Conservation (phyloP, 1,140 invertebrate genomes). For the Holotrichia oblita region DNA sequence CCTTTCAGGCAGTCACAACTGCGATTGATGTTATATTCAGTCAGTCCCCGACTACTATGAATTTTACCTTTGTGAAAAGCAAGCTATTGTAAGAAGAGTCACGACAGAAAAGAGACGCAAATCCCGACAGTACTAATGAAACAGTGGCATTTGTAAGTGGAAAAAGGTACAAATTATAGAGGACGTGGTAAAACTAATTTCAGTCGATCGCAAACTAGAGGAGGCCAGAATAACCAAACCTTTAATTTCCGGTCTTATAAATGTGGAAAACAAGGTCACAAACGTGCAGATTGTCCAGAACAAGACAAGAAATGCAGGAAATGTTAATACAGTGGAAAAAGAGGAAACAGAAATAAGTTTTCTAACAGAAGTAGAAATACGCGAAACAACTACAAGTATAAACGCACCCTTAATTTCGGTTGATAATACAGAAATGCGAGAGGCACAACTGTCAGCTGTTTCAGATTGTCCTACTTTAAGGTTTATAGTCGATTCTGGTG, state of each 20-base stretch:
- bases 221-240: too few species aligned
- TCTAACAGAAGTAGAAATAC: not conserved
- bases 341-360: not conserved
- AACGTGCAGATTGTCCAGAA: not conserved
- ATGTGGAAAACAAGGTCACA: not conserved
- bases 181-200: not conserved
- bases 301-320: not conserved
- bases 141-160: not conserved
- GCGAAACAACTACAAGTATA: not conserved
- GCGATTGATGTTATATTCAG: conserved; percentile 42
- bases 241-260: not conserved
- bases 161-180: not conserved
- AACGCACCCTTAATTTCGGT: too few species aligned
- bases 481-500: conserved; percentile 29
- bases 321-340: not conserved
- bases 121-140: not conserved
- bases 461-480: too few species aligned
- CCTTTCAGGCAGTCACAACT: not conserved
- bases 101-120: not conserved
- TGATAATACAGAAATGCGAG: too few species aligned
- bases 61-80: not conserved
- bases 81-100: not conserved
- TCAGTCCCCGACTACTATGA: not conserved
- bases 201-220: not conserved
- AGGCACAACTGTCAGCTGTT: too few species aligned